These are phyloP conservation scores for Drosophila stalkeri DNA, from an alignment of 2,888 invertebrate genomes.

Conservation along the genomic window DNA sequence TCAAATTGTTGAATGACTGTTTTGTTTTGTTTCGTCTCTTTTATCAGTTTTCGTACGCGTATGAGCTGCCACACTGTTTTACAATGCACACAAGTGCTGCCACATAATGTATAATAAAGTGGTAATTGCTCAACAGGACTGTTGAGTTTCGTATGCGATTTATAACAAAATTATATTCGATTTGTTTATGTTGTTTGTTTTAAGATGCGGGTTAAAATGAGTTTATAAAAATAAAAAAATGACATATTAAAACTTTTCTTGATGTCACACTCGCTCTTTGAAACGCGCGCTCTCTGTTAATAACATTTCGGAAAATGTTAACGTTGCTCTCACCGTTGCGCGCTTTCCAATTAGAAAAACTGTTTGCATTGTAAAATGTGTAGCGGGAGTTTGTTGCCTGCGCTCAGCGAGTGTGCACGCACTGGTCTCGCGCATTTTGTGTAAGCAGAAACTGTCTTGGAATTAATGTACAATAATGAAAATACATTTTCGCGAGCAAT, in stretches of 20 bases:
- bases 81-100: conserved; percentile 13
- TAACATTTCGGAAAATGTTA: neutral
- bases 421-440: conserved; percentile 18
- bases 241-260: neutral
- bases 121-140: neutral
- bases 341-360: neutral
- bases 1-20: conserved; percentile 56
- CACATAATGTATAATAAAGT: neutral
- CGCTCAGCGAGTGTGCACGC: conserved; percentile 30
- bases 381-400: conserved; percentile 31
- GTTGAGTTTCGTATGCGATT: neutral
- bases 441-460: conserved; percentile 9
- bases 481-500: conserved; percentile 85
- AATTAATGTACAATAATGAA: conserved; percentile 79
- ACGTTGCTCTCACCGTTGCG: neutral
- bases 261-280: neutral
- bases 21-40: conserved; percentile 57
- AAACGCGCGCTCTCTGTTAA: conserved; percentile 17
- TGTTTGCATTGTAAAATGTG: conserved; percentile 9
- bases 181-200: neutral
- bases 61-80: conserved; percentile 31
- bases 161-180: neutral
- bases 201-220: neutral
- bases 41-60: conserved; percentile 47
- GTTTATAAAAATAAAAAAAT: neutral